Evolutionary conservation across 2,888 invertebrate genomes (phyloP).

Genomic region (Lycocerus yunnanus): DNA sequence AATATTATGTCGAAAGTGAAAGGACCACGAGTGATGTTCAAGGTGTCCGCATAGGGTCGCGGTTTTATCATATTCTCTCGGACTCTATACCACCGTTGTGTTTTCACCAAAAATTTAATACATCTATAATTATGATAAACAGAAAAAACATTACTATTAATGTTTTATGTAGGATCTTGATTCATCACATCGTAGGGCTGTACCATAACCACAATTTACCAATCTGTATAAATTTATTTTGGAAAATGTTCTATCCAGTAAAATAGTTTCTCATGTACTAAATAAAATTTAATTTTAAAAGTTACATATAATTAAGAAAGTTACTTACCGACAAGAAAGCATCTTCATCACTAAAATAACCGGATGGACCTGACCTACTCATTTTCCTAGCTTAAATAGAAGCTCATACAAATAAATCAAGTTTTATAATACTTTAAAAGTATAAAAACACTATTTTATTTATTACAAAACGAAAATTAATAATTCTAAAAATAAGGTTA

Average conservation of each 20-base stretch:
- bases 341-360: conserved; percentile 41
- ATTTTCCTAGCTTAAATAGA: background rate
- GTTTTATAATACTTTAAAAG: background rate
- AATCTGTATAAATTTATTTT: background rate
- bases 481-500: background rate
- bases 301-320: no score
- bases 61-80: no score
- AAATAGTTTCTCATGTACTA: background rate
- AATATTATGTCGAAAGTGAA: no score
- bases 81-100: no score
- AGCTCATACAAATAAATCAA: background rate
- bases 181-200: no score
- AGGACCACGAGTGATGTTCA: no score
- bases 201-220: background rate
- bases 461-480: background rate
- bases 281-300: conserved; percentile 2
- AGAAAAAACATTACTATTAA: no score
- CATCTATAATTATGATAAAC: no score
- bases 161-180: no score
- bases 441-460: background rate
- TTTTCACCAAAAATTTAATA: no score
- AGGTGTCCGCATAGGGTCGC: no score
- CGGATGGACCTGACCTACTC: conserved; percentile 30
- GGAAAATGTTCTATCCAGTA: background rate
- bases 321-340: conserved; percentile 31